These are phyloP conservation scores for Hyla sarda DNA, from an alignment of 2,113 vertebrate species.

Conservation along the genomic window DNA sequence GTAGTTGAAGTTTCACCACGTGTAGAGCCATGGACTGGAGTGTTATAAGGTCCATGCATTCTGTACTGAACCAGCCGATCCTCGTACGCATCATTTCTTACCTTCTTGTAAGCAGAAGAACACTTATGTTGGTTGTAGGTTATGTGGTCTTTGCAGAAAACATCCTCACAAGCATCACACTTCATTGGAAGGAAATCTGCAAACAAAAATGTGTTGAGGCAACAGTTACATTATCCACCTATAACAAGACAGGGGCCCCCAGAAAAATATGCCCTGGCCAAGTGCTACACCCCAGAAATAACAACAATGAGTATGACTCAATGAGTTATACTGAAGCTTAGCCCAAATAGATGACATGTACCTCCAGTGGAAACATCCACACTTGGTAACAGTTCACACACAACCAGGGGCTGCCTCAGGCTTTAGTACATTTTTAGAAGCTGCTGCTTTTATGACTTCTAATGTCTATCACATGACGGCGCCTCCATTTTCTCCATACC, in stretches of 20 bases:
- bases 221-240: neutral
- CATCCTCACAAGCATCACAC: conserved; percentile 86
- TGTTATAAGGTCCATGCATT: neutral
- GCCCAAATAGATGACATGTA: too few species aligned
- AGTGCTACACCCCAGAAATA: neutral
- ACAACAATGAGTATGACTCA: neutral
- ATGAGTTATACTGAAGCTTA: neutral
- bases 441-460: too few species aligned
- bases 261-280: neutral
- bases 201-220: neutral
- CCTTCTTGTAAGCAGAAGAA: conserved; percentile 89
- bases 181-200: conserved; percentile 93
- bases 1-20: too few species aligned
- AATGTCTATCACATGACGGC: too few species aligned
- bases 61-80: neutral
- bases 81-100: conserved; percentile 61
- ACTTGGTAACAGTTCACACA: neutral
- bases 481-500: conserved; percentile 72
- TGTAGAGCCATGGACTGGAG: too few species aligned
- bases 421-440: too few species aligned
- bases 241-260: neutral
- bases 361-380: neutral
- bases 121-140: conserved; percentile 84
- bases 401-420: neutral
- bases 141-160: conserved; percentile 95